These are phyloP conservation scores for Passer domesticus DNA, from an alignment of 2,113 vertebrate species.

Conservation along the genomic window DNA sequence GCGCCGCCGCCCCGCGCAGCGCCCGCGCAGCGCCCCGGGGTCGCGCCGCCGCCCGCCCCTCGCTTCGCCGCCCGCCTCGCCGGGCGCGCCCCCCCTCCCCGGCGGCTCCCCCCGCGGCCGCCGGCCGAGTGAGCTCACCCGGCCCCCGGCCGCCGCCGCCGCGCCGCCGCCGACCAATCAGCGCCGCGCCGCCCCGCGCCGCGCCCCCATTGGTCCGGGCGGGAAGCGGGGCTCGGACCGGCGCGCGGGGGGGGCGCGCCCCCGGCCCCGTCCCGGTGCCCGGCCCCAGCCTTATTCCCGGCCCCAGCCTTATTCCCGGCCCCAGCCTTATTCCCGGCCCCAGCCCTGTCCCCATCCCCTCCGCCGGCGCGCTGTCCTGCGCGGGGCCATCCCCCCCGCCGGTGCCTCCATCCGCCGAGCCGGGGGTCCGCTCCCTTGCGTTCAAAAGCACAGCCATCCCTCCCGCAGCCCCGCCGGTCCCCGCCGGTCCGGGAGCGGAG, in stretches of 20 bases:
- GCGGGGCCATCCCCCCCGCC: neutral
- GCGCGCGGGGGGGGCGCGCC: slow-evolving; percentile 37
- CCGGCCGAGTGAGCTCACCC: no score
- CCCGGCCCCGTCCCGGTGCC: no score
- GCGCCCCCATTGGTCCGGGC: slow-evolving; percentile 80
- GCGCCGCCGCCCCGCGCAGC: no score
- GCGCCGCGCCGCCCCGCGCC: neutral
- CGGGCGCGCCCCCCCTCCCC: no score
- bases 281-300: neutral
- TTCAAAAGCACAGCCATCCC: neutral
- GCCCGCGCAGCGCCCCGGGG: no score
- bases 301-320: neutral
- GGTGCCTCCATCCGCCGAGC: neutral
- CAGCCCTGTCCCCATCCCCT: neutral
- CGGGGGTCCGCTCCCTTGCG: neutral
- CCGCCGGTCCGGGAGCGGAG: neutral
- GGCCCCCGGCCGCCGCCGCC: no score
- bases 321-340: neutral
- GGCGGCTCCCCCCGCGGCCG: no score
- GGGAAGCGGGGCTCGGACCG: slow-evolving; percentile 72
- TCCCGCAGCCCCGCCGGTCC: neutral
- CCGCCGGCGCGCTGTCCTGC: neutral
- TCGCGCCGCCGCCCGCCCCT: no score
- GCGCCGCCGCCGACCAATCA: no score
- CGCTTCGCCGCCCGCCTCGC: no score